Base-by-base conservation (phyloP, 2,113 vertebrate species). In the Heteronetta atricapilla region DNA sequence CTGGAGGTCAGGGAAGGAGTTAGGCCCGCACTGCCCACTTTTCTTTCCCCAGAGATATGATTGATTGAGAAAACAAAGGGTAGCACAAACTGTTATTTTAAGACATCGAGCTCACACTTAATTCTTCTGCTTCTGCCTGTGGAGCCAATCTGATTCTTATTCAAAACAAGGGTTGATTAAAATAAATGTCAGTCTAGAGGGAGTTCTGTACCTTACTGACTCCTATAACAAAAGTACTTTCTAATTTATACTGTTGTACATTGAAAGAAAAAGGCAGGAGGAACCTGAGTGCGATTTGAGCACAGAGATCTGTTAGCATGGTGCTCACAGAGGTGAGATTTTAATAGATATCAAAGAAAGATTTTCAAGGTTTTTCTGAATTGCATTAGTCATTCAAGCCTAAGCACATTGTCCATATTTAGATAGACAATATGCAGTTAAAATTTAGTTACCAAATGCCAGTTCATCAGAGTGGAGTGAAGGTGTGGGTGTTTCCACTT, bases 1-100 rank as follows among this genome's bases (percentile, higher is more conserved):
- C 29, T 0, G 2, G 13, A 63, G 13, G 8, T 50, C 6, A 2
- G 1, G 2, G 26, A 58, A 66, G 11, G 44, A 46, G 19, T 53
- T 83, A 46, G 10, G 18, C 8, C 17, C 19, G 5, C 0, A 0
- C 3, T 80, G 14, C 1, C 8, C 4, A 7, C 21, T 8, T 38
- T 36, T 40, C 5, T 50, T 78, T 77, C 11, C 13, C 15, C 18
- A 90, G 40, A 55, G 13, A 36, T 8, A 5, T 10, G 15, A 55
- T 31, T 0, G 0, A 0, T 33, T 80, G 11, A 20, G 36, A 80
- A 70, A 60, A 69, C 16, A 74, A 72, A 56, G 12, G 5, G 4
- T 76, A 46, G 25, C 25, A 33, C 19, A 28, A 23, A 46, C 8
- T 50, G 22, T 53, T 75, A 76, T 23, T 56, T 82, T 82, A 78